A percentile compares a stretch with the other conserved stretches of the same genome.
These are phyloP conservation scores for Craniophora ligustri DNA, from an alignment of 2,888 invertebrate genomes.

Conservation along the genomic window DNA sequence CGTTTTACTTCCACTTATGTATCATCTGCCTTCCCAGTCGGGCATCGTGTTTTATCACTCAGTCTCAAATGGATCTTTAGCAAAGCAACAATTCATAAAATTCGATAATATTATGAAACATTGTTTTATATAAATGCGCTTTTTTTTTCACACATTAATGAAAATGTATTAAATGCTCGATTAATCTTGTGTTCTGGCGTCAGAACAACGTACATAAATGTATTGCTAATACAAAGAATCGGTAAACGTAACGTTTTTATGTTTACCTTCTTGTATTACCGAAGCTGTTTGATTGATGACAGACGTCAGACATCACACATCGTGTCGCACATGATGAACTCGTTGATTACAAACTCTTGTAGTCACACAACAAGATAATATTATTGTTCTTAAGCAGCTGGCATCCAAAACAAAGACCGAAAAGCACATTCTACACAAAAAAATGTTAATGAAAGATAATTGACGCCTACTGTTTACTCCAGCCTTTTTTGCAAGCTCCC, in stretches of 20 bases:
- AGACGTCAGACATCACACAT: slow-evolving; percentile 24
- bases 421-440: slow-evolving; percentile 65
- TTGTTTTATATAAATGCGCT: no score
- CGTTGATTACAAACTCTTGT: slow-evolving; percentile 10
- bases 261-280: no score
- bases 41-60: not conserved
- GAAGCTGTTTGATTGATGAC: slow-evolving; percentile 49
- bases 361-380: slow-evolving; percentile 32
- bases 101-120: no score
- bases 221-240: slow-evolving; percentile 16
- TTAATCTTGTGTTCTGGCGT: slow-evolving; percentile 14
- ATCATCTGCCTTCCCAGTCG: not conserved
- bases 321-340: slow-evolving; percentile 17
- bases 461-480: slow-evolving; percentile 68
- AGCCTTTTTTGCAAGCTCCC: slow-evolving; percentile 70
- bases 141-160: no score
- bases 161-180: not conserved
- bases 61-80: not conserved
- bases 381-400: slow-evolving; percentile 34
- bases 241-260: slow-evolving; percentile 20
- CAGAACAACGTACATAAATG: slow-evolving; percentile 11
- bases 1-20: slow-evolving; percentile 71
- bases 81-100: not conserved
- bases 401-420: slow-evolving; percentile 46
- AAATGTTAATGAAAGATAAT: slow-evolving; percentile 69